Evolutionary conservation across 2,113 vertebrate species (phyloP).

Genomic region (Dasyurus viverrinus): DNA sequence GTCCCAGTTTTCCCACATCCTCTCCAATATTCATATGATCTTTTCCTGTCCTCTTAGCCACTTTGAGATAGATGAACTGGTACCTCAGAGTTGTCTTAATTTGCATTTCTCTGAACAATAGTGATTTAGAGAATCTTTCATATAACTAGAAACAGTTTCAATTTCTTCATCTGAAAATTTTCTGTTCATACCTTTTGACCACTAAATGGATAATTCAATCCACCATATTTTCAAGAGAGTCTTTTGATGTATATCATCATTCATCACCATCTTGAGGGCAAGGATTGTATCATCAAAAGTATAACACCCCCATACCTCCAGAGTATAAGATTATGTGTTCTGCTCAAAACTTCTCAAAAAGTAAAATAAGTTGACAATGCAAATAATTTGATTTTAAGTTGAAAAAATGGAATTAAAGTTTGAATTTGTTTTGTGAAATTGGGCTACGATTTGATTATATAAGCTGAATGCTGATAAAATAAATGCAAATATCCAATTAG

Average conservation of each 20-base stretch:
- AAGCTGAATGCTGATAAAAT: constrained; percentile 7
- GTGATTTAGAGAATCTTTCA: too few species aligned
- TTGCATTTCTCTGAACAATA: too few species aligned
- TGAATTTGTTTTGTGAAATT: background rate
- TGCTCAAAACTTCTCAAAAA: background rate
- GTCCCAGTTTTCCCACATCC: too few species aligned
- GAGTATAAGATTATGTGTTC: background rate
- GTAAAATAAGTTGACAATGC: background rate
- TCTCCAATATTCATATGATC: too few species aligned
- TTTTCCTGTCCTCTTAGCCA: too few species aligned
- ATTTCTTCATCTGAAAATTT: too few species aligned
- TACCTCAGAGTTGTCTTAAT: too few species aligned
- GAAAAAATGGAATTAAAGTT: background rate
- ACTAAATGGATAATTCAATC: background rate
- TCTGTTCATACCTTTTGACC: too few species aligned
- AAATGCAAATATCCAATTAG: background rate
- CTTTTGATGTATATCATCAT: background rate
- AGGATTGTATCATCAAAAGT: background rate
- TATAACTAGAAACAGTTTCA: too few species aligned
- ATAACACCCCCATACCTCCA: background rate
- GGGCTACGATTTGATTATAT: background rate
- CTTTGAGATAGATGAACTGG: too few species aligned
- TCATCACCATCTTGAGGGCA: background rate
- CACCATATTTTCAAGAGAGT: background rate
- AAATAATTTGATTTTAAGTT: background rate